Conservation (phyloP, 2,797 vertebrate genomes). For the Podarcis siculus region DNA sequence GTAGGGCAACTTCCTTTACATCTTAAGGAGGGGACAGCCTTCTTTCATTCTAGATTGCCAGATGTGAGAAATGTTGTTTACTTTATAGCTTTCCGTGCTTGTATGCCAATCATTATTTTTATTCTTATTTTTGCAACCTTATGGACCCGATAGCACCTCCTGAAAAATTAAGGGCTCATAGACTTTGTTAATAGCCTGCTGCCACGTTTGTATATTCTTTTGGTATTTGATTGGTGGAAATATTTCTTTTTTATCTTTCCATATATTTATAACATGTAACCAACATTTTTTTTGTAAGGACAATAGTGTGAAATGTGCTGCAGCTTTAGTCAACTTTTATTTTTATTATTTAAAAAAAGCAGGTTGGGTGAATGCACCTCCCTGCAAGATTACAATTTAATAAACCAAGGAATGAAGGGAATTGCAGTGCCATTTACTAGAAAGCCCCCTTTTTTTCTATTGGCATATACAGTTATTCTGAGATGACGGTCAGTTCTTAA, state of each 20-base stretch:
- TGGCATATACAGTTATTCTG: background rate
- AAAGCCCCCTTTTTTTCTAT: background rate
- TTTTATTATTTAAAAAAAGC: background rate
- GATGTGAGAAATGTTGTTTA: background rate
- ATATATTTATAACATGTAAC: background rate
- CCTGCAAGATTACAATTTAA: background rate
- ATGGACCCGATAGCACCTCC: background rate
- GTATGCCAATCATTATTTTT: background rate
- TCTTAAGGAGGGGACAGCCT: background rate
- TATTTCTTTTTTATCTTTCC: background rate
- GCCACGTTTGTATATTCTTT: constrained; percentile 41
- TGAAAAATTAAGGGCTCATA: constrained; percentile 42
- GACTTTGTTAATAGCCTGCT: constrained; percentile 33
- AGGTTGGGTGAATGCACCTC: background rate
- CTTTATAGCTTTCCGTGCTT: background rate
- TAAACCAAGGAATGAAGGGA: background rate
- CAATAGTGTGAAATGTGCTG: constrained; percentile 24
- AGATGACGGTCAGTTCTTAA: background rate
- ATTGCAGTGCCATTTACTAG: background rate
- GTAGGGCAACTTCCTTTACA: background rate
- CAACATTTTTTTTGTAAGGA: background rate
- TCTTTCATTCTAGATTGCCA: background rate
- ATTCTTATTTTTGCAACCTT: constrained; percentile 19
- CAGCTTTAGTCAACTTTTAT: background rate
- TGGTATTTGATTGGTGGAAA: fast-evolving